A percentile compares a stretch with the other conserved stretches of the same genome.
Conservation (phyloP, 2,113 vertebrate genomes). For the Tachuris rubrigastra region DNA sequence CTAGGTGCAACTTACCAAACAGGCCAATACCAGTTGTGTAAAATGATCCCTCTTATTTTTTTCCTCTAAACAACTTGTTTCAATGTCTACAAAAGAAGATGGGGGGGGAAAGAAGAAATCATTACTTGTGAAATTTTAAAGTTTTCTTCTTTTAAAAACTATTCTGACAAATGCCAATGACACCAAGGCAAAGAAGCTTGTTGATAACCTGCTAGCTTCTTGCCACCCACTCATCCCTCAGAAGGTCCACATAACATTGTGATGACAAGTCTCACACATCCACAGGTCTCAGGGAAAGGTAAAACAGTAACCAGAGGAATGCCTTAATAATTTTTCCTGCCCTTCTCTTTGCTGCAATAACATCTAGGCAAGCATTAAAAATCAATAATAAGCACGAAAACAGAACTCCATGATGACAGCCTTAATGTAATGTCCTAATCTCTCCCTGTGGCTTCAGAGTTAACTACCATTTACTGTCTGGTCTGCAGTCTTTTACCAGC, state of each 20-base stretch:
- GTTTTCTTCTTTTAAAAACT: neutral
- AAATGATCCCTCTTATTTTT: slow-evolving; percentile 96
- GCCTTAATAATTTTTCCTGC: neutral
- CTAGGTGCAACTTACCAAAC: slow-evolving; percentile 85
- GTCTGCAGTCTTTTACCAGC: neutral
- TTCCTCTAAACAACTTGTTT: slow-evolving; percentile 95
- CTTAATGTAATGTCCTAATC: neutral
- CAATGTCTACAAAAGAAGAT: slow-evolving; percentile 84
- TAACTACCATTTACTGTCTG: neutral
- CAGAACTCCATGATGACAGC: neutral
- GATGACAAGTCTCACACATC: neutral
- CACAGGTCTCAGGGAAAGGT: neutral
- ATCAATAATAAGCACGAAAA: neutral
- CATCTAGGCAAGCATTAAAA: neutral
- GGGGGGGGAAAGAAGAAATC: neutral
- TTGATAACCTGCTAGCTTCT: neutral
- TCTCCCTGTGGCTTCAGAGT: neutral
- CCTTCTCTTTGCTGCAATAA: neutral
- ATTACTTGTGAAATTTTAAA: neutral
- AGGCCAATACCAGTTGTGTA: slow-evolving; percentile 93
- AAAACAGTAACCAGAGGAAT: neutral
- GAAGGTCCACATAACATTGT: neutral
- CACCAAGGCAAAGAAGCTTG: neutral
- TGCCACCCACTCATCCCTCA: neutral
- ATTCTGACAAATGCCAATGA: neutral